phyloP scores from a whole-genome alignment of 2,888 invertebrate species.

The Micoletzkya japonica region DNA sequence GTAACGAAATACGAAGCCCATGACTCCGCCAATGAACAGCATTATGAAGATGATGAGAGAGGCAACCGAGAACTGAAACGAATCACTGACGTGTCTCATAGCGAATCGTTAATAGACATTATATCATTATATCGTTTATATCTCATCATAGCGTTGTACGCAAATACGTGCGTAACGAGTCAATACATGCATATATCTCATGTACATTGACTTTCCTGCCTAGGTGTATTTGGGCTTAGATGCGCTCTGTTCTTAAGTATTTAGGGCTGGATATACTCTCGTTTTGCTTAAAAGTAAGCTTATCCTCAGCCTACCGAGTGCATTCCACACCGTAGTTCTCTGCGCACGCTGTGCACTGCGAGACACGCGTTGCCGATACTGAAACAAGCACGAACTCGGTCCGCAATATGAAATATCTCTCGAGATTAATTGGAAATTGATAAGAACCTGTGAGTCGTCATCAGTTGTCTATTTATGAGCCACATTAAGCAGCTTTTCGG shows the following conservation, averaged over 20 bases:
- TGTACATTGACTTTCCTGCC: too few species aligned
- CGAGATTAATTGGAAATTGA: too few species aligned
- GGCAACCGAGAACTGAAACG: conserved; percentile 57
- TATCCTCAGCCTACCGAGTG: conserved; percentile 46
- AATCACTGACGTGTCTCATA: neutral
- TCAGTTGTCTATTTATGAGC: too few species aligned
- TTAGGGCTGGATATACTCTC: neutral
- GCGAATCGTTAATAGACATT: neutral
- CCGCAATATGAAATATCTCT: too few species aligned
- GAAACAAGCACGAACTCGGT: conserved; percentile 36
- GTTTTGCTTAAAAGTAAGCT: neutral
- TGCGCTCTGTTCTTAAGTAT: too few species aligned
- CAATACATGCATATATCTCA: too few species aligned
- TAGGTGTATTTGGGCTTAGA: too few species aligned
- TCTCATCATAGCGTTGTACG: too few species aligned
- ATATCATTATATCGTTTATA: too few species aligned
- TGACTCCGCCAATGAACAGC: conserved; percentile 60
- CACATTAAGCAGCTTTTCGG: too few species aligned
- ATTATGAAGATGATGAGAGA: conserved; percentile 58
- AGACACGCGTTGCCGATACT: conserved; percentile 50
- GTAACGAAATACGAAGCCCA: conserved; percentile 62
- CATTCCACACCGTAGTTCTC: conserved; percentile 60
- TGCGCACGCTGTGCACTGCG: conserved; percentile 50
- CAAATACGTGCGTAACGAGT: too few species aligned
- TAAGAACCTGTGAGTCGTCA: too few species aligned